A percentile compares a stretch with the other conserved stretches of the same genome.
phyloP scores from a whole-genome alignment of 1,140 invertebrate genomes.

The Neotoxoptera formosana region DNA sequence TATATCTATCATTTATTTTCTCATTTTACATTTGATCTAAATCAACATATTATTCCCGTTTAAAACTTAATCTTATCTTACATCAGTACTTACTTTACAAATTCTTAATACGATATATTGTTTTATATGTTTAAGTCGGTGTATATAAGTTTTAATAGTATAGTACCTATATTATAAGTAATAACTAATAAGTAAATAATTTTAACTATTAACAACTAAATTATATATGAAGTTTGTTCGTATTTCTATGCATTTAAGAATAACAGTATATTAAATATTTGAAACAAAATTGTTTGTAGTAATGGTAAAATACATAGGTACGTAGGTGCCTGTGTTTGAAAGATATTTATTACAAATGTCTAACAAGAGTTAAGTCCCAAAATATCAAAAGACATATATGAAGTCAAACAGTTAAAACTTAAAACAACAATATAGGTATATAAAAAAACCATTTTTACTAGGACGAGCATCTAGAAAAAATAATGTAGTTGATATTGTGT shows the following conservation, averaged over 20 bases:
- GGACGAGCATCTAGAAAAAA: not conserved
- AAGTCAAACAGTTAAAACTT: not conserved
- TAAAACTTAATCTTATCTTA: not conserved
- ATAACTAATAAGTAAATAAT: not conserved
- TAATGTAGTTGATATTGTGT: not conserved
- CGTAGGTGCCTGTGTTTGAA: too few relatives aligned
- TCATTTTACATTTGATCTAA: not conserved
- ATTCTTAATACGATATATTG: not conserved
- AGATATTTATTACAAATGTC: too few relatives aligned
- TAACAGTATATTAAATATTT: not conserved
- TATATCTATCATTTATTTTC: not conserved
- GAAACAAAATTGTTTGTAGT: not conserved
- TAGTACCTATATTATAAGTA: not conserved
- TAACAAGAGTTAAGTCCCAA: not conserved
- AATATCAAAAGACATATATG: not conserved
- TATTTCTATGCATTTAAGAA: not conserved
- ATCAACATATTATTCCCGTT: not conserved
- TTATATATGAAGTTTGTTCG: not conserved
- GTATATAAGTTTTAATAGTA: not conserved
- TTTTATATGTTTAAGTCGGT: not conserved
- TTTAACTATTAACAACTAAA: not conserved
- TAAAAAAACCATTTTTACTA: not conserved
- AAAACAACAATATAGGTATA: not conserved
- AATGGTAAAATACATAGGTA: not conserved
- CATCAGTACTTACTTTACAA: not conserved